phyloP scores from a whole-genome alignment of 2,113 vertebrate genomes.

The Peromyscus leucopus region DNA sequence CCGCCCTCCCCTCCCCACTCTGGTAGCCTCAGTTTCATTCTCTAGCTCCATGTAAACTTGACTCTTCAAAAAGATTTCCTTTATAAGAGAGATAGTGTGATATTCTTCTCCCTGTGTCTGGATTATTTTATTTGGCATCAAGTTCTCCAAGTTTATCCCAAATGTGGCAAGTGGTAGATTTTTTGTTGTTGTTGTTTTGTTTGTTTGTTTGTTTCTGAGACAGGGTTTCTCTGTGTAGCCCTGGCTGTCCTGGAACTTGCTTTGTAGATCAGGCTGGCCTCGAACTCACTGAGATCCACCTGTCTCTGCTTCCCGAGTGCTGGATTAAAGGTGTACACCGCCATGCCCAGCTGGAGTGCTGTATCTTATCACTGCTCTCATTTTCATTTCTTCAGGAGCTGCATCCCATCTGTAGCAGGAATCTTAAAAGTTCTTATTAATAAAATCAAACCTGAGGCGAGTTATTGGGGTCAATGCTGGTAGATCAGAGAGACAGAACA shows the following conservation, averaged over 20 bases:
- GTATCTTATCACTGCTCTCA: not conserved
- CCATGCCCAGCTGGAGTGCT: not conserved
- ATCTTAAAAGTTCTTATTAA: too few species aligned
- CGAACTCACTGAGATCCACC: not conserved
- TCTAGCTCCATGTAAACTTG: not conserved
- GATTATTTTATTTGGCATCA: not conserved
- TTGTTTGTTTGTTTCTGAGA: not conserved
- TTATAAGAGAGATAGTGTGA: not conserved
- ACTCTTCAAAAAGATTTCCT: not conserved
- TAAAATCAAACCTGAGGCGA: too few species aligned
- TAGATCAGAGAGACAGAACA: too few species aligned
- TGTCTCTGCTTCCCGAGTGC: not conserved
- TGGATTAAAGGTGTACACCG: not conserved
- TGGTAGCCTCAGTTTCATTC: not conserved
- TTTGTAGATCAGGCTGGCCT: not conserved
- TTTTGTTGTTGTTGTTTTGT: not conserved
- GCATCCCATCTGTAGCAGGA: not conserved
- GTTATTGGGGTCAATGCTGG: too few species aligned
- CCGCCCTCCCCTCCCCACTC: too few species aligned
- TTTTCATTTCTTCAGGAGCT: not conserved
- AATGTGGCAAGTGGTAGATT: not conserved
- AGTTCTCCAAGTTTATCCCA: not conserved
- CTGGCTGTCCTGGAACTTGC: not conserved
- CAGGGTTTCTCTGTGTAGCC: not conserved
- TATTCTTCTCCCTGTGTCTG: not conserved